These are phyloP conservation scores for Dascyllus trimaculatus DNA, from an alignment of 2,113 vertebrate genomes.

Conservation along the genomic window DNA sequence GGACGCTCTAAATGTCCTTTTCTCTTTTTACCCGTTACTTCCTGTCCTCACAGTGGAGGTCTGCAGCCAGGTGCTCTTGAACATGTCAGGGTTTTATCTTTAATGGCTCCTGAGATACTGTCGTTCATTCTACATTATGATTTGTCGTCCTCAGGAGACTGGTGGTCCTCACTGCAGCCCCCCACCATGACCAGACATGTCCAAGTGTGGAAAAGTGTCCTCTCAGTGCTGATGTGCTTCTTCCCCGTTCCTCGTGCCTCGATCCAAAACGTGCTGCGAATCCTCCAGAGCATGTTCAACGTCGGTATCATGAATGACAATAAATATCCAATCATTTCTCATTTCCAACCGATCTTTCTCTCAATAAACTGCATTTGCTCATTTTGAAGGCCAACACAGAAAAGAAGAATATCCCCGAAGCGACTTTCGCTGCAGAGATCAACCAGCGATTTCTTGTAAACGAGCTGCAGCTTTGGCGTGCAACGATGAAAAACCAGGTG, in stretches of 20 bases:
- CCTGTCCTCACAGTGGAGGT: too few relatives aligned
- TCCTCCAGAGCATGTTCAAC: constrained; percentile 19
- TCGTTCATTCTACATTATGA: background rate
- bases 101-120: too few relatives aligned
- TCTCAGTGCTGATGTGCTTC: background rate
- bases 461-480: background rate
- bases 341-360: background rate
- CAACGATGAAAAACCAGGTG: background rate
- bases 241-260: background rate
- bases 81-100: too few relatives aligned
- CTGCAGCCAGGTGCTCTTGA: too few relatives aligned
- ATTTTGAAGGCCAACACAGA: constrained; percentile 9
- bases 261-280: background rate
- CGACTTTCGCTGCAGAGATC: background rate
- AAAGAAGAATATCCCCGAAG: constrained; percentile 8
- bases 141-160: background rate
- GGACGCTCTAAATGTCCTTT: too few relatives aligned
- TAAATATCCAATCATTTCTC: too few relatives aligned
- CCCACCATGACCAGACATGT: constrained; percentile 9
- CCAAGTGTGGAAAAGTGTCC: constrained; percentile 7
- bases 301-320: constrained; percentile 1
- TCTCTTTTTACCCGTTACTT: too few relatives aligned
- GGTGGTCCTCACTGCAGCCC: constrained; percentile 1
- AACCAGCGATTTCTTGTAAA: background rate
- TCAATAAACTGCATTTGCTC: background rate